Conservation (phyloP, 2,113 vertebrate genomes). For the Pangasianodon hypophthalmus region DNA sequence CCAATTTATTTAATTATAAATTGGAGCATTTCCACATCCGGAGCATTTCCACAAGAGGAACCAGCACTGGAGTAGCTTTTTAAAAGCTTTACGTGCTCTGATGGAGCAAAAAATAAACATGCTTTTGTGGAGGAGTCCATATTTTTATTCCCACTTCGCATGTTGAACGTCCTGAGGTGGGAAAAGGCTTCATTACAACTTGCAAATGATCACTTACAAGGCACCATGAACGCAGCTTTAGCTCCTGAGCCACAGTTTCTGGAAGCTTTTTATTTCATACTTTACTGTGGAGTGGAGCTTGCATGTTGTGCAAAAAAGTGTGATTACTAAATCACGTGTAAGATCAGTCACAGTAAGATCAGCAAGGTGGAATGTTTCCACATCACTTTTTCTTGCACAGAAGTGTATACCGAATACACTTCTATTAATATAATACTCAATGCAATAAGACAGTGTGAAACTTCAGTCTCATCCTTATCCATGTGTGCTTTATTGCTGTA, state of each 20-base stretch:
- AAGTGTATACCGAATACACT: not conserved
- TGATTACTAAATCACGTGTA: not conserved
- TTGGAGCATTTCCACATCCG: not conserved
- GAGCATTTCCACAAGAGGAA: not conserved
- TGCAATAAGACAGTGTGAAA: too few relatives aligned
- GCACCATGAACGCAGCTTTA: too few relatives aligned
- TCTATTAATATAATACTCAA: too few relatives aligned
- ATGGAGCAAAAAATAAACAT: not conserved
- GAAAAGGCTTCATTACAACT: not conserved
- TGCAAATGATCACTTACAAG: not conserved
- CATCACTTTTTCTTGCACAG: not conserved
- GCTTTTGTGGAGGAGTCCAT: not conserved
- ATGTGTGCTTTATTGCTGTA: too few relatives aligned
- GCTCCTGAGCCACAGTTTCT: not conserved
- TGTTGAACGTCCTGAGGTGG: not conserved
- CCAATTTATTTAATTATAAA: not conserved
- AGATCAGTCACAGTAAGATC: not conserved
- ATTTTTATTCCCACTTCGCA: not conserved
- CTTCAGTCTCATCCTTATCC: too few relatives aligned
- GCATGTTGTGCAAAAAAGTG: not conserved
- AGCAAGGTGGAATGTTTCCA: not conserved
- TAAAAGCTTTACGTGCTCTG: not conserved
- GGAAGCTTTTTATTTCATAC: not conserved
- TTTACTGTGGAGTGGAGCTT: not conserved
- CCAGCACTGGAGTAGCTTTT: not conserved